Conservation (phyloP, 2,113 vertebrate species). For the Austrofundulus limnaeus region DNA sequence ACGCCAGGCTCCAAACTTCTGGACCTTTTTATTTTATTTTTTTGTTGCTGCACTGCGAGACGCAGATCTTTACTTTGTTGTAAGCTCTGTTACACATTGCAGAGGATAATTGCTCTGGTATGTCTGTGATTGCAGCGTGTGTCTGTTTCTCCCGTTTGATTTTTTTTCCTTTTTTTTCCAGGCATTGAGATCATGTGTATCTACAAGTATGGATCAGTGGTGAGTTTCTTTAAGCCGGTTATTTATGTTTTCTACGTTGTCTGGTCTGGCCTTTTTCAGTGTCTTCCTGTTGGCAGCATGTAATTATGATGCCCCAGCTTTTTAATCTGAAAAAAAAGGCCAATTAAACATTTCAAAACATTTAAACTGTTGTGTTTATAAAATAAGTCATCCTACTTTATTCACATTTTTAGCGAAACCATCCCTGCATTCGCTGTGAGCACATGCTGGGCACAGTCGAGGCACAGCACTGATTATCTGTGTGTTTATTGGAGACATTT, state of each 20-base stretch:
- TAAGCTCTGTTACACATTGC: conserved; percentile 58
- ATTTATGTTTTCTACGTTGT: conserved; percentile 53
- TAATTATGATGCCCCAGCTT: conserved; percentile 53
- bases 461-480: conserved; percentile 19
- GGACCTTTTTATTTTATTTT: conserved; percentile 13
- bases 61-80: conserved; percentile 70
- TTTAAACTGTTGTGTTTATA: conserved; percentile 39
- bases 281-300: conserved; percentile 51
- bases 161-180: conserved; percentile 75
- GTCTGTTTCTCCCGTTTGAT: conserved; percentile 67
- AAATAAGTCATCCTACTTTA: conserved; percentile 21
- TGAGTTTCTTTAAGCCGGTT: conserved; percentile 78
- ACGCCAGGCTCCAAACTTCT: conserved; percentile 31
- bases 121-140: conserved; percentile 68
- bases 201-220: conserved; percentile 97
- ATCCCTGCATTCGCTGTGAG: conserved; percentile 31
- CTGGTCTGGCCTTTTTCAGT: conserved; percentile 45
- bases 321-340: conserved; percentile 41
- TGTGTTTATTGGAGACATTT: conserved; percentile 35
- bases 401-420: conserved; percentile 33
- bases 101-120: conserved; percentile 71
- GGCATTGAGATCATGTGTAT: conserved; percentile 97
- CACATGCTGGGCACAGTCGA: conserved; percentile 33
- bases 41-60: conserved; percentile 50
- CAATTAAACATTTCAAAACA: conserved; percentile 39